Percentiles rank a stretch among this genome's conserved stretches.
Evolutionary conservation across 2,797 vertebrate genomes (phyloP).

Genomic region (Valencia hispanica): DNA sequence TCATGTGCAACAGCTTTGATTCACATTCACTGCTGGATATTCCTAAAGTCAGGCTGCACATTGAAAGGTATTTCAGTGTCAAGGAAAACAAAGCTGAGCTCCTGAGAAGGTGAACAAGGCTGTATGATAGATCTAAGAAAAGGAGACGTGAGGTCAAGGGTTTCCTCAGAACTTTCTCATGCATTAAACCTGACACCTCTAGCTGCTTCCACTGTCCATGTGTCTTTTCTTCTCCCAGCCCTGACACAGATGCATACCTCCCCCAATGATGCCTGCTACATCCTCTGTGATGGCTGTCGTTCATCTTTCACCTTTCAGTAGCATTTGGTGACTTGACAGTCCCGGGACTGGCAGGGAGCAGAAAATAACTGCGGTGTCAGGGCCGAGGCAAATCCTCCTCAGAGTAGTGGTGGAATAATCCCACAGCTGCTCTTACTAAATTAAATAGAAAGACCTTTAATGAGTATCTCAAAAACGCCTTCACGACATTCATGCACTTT

Average conservation of each 20-base stretch:
- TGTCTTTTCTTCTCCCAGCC: slow-evolving; percentile 28
- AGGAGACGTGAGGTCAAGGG: slow-evolving; percentile 28
- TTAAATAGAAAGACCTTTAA: slow-evolving; percentile 23
- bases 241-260: slow-evolving; percentile 43
- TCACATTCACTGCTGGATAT: not conserved
- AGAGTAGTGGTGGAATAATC: slow-evolving; percentile 8
- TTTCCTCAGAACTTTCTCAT: slow-evolving; percentile 21
- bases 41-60: not conserved
- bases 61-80: not conserved
- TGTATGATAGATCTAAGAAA: not conserved
- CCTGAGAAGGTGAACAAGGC: not conserved
- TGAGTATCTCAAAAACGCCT: slow-evolving; percentile 15
- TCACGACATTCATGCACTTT: slow-evolving; percentile 3
- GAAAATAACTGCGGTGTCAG: slow-evolving; percentile 3
- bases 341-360: slow-evolving; percentile 4
- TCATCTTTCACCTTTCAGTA: slow-evolving; percentile 49
- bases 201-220: slow-evolving; percentile 25
- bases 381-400: not conserved
- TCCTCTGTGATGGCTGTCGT: slow-evolving; percentile 45
- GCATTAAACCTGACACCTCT: slow-evolving; percentile 39
- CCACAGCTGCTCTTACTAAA: slow-evolving; percentile 1
- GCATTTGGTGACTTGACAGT: slow-evolving; percentile 35
- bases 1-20: not conserved
- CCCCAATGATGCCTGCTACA: slow-evolving; percentile 48
- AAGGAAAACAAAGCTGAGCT: not conserved